Conservation (phyloP, 2,113 vertebrate species). For the Amazona guildingii region DNA sequence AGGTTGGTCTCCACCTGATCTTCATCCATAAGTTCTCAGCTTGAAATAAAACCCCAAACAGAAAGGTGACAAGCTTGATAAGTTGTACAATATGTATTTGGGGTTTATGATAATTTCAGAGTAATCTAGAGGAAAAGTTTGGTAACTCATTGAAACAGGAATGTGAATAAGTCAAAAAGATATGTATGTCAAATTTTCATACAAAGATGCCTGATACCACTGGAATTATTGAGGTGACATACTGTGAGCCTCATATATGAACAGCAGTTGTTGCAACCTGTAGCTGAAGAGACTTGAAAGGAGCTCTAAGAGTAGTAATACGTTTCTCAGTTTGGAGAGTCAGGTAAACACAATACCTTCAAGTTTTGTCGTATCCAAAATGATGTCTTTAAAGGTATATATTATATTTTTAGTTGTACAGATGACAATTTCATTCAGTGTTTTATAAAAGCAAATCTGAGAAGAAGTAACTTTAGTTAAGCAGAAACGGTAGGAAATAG, state of each 20-base stretch:
- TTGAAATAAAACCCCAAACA: neutral
- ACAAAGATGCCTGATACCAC: neutral
- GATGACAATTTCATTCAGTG: neutral
- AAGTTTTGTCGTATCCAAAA: neutral
- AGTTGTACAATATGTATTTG: neutral
- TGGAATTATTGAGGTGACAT: neutral
- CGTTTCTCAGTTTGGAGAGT: neutral
- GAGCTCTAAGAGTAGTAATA: neutral
- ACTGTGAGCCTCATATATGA: neutral
- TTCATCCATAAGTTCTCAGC: neutral
- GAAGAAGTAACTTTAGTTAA: neutral
- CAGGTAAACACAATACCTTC: neutral
- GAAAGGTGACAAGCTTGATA: neutral
- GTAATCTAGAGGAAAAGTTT: neutral
- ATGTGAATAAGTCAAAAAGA: neutral
- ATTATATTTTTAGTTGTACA: neutral
- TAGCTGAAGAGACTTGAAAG: neutral
- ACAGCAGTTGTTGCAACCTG: neutral
- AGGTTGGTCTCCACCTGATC: neutral
- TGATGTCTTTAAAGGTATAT: neutral
- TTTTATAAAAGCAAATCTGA: neutral
- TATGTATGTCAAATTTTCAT: neutral
- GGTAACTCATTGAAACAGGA: neutral
- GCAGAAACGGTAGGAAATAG: neutral
- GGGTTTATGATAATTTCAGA: neutral